Conservation (phyloP, 2,797 vertebrate species). For the Lutjanus argentimaculatus region DNA sequence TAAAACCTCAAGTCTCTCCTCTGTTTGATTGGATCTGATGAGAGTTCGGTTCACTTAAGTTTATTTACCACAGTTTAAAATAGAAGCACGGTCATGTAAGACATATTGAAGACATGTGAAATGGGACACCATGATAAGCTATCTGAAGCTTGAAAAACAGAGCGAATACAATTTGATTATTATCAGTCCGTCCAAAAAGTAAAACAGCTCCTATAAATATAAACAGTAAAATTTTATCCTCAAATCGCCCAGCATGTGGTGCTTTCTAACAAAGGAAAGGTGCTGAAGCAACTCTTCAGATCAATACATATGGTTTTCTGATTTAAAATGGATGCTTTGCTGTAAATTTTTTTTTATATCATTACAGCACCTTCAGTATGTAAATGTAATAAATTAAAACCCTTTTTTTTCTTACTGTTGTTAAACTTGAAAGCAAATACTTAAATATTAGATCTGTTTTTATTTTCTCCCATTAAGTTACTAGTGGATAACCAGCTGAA, state of each 20-base stretch:
- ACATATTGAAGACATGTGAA: no score
- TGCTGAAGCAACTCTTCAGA: background rate
- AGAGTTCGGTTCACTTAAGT: background rate
- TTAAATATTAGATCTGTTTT: background rate
- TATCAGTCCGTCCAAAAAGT: slow-evolving; percentile 10
- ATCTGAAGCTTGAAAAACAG: no score
- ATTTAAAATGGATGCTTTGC: background rate
- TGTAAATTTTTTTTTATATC: background rate
- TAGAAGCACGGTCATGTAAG: no score
- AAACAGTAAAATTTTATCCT: background rate
- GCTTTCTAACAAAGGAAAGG: background rate
- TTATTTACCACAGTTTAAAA: no score
- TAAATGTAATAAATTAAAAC: background rate
- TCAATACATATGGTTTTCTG: background rate
- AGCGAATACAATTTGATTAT: slow-evolving; percentile 4
- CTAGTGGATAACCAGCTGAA: background rate
- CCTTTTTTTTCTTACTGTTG: background rate
- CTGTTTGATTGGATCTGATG: slow-evolving; percentile 3
- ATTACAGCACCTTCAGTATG: background rate
- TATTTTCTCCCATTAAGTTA: background rate
- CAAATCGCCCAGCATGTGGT: background rate
- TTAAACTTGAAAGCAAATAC: background rate
- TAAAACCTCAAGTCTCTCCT: slow-evolving; percentile 2
- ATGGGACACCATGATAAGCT: no score
- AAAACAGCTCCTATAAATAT: slow-evolving; percentile 1